Percentiles rank a stretch among this genome's conserved stretches.
Evolutionary conservation across 2,113 vertebrate genomes (phyloP).

Genomic region (Gulo gulo): DNA sequence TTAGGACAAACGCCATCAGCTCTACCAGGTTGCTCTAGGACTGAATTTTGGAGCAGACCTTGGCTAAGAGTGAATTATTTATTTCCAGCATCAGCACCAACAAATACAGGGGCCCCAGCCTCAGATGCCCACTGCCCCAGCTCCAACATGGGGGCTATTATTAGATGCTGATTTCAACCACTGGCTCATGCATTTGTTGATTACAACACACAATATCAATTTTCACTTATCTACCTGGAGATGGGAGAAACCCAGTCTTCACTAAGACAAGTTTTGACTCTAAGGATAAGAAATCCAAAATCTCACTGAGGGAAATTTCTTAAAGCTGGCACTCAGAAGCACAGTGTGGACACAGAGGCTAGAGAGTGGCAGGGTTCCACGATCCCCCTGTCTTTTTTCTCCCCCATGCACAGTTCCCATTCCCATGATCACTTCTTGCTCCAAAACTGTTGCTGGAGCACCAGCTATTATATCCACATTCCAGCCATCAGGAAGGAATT

Average conservation of each 20-base stretch:
- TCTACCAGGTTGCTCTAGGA: too few relatives aligned
- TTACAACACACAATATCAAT: neutral
- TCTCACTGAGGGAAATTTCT: neutral
- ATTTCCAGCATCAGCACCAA: neutral
- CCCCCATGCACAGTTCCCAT: neutral
- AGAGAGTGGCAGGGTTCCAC: accelerated
- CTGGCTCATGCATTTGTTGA: neutral
- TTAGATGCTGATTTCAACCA: neutral
- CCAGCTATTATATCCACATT: neutral
- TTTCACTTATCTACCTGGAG: neutral
- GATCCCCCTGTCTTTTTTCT: neutral
- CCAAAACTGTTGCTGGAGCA: neutral
- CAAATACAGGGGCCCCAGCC: neutral
- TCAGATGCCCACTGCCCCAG: accelerated
- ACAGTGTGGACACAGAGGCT: accelerated
- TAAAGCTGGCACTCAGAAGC: neutral
- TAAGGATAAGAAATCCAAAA: neutral
- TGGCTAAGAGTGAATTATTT: neutral
- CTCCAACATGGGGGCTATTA: neutral
- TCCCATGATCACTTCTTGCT: neutral
- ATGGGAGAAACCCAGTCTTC: neutral
- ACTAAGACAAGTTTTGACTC: neutral
- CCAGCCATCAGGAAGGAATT: neutral
- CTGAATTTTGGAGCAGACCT: neutral
- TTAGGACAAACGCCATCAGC: neutral